Percentiles rank a stretch among this genome's conserved stretches.
These are phyloP conservation scores for Agrotis clavis DNA, from an alignment of 2,888 invertebrate species.

Conservation along the genomic window DNA sequence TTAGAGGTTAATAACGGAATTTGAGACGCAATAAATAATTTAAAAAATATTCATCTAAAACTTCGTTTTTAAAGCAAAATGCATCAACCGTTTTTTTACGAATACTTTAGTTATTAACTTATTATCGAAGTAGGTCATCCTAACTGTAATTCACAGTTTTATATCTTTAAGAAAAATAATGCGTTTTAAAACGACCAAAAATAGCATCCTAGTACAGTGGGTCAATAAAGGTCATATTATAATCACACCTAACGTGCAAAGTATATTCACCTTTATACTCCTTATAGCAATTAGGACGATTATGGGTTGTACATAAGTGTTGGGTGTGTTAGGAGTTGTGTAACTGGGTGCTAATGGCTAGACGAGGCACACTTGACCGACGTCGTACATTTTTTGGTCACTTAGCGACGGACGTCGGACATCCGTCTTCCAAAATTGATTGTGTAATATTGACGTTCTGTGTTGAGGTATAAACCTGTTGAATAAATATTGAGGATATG, in stretches of 20 bases:
- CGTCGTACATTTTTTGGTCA: slow-evolving; percentile 17
- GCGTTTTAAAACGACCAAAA: slow-evolving; percentile 50
- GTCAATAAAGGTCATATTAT: slow-evolving; percentile 55
- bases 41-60: not conserved
- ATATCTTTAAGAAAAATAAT: slow-evolving; percentile 44
- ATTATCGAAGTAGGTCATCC: slow-evolving; percentile 32
- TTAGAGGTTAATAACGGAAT: not conserved
- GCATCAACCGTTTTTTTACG: slow-evolving; percentile 5
- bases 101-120: slow-evolving; percentile 14
- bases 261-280: not conserved
- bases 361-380: slow-evolving; percentile 36
- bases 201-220: slow-evolving; percentile 41
- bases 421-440: slow-evolving; percentile 24
- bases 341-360: slow-evolving; percentile 47
- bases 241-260: slow-evolving; percentile 33
- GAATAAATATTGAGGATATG: not conserved
- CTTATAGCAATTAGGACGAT: not conserved
- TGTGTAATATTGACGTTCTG: slow-evolving; percentile 10
- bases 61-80: not conserved
- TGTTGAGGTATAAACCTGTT: not conserved
- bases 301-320: not conserved
- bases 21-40: not conserved
- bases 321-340: slow-evolving; percentile 28
- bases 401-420: not conserved
- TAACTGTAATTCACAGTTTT: slow-evolving; percentile 47